A percentile compares a stretch with the other conserved stretches of the same genome.
phyloP scores from a whole-genome alignment of 2,888 invertebrate genomes.

The Odontocerum albicorne region DNA sequence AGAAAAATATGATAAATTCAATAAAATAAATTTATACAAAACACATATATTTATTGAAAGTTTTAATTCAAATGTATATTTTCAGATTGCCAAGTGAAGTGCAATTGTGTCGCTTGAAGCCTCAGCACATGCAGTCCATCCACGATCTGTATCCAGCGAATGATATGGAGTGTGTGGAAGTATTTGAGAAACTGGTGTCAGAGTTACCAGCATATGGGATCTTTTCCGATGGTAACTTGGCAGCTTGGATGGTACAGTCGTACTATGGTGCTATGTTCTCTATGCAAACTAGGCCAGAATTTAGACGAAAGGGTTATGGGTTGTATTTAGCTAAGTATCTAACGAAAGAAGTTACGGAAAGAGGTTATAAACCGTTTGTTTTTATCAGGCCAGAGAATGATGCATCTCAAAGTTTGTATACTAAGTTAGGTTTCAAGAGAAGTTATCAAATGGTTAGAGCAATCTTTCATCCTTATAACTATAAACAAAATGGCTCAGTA shows the following conservation, averaged over 20 bases:
- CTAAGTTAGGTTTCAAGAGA: conserved; percentile 79
- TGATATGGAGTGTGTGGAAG: conserved; percentile 83
- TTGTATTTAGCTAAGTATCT: conserved; percentile 71
- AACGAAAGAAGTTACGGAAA: conserved; percentile 66
- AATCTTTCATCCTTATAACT: conserved; percentile 63
- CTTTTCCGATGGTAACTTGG: conserved; percentile 73
- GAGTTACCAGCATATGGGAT: conserved; percentile 81
- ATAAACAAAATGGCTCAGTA: conserved; percentile 32
- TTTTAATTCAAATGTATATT: too few species aligned
- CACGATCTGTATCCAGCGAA: conserved; percentile 87
- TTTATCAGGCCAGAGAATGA: conserved; percentile 87
- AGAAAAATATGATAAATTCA: too few species aligned
- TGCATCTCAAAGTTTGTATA: conserved; percentile 81
- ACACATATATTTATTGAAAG: background rate
- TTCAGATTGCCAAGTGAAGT: conserved; percentile 65
- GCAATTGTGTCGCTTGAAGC: conserved; percentile 73
- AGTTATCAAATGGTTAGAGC: conserved; percentile 80
- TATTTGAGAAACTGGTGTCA: conserved; percentile 77
- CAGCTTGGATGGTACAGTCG: conserved; percentile 90
- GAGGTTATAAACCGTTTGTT: conserved; percentile 83
- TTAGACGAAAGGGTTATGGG: conserved; percentile 74
- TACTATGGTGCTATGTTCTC: conserved; percentile 92
- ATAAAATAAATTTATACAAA: too few species aligned
- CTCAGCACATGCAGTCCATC: conserved; percentile 79
- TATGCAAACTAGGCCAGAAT: conserved; percentile 83